Evolutionary conservation across 2,888 invertebrate genomes (phyloP).

Genomic region (Dryocosmus kuriphilus): DNA sequence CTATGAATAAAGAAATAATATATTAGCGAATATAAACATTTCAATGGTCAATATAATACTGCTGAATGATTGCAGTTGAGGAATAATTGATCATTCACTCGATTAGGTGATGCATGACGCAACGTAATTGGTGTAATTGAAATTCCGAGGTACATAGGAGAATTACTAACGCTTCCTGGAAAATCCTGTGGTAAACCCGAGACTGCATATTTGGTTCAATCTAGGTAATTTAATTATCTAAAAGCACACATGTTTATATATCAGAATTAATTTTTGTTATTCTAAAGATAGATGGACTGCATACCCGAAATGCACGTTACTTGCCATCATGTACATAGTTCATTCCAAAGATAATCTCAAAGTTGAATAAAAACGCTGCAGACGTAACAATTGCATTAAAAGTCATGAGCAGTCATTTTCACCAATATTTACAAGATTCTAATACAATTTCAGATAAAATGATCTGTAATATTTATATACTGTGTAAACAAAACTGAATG

Average conservation of each 20-base stretch:
- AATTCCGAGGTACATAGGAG: slow-evolving; percentile 18
- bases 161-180: slow-evolving; percentile 14
- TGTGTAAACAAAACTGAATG: too few relatives aligned
- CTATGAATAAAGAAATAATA: not conserved
- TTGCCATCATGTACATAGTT: too few relatives aligned
- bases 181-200: slow-evolving; percentile 21
- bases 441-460: too few relatives aligned
- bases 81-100: slow-evolving; percentile 35
- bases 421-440: too few relatives aligned
- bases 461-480: too few relatives aligned
- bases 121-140: slow-evolving; percentile 31
- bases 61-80: not conserved
- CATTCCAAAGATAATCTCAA: too few relatives aligned
- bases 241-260: not conserved
- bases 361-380: too few relatives aligned
- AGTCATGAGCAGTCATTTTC: too few relatives aligned
- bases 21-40: not conserved
- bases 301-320: not conserved
- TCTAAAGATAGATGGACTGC: not conserved
- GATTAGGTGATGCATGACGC: slow-evolving; percentile 14
- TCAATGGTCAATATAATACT: not conserved
- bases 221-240: not conserved
- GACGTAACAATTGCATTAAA: too few relatives aligned
- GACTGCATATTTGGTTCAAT: slow-evolving; percentile 18
- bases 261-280: not conserved